Conservation (phyloP, 2,888 invertebrate species). For the Sycophila texana region DNA sequence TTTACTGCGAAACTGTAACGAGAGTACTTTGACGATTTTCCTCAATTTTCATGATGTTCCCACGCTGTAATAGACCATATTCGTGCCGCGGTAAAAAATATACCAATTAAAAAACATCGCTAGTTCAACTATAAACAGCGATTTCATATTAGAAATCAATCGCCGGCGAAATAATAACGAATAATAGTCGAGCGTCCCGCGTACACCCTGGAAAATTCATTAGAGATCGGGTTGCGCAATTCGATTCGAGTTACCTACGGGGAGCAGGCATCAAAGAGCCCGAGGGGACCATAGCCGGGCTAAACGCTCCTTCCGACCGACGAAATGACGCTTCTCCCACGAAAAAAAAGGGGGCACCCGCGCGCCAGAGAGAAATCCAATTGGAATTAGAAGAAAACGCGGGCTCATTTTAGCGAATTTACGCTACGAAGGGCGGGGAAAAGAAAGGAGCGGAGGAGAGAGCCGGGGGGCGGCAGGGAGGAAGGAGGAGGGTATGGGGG, state of each 20-base stretch:
- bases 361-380: constrained; percentile 38
- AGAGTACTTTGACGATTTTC: too few relatives aligned
- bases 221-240: constrained; percentile 30
- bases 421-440: constrained; percentile 19
- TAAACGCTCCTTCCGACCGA: not conserved
- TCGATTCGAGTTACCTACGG: constrained; percentile 3
- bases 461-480: constrained; percentile 7
- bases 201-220: constrained; percentile 21
- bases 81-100: not conserved
- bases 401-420: constrained; percentile 40
- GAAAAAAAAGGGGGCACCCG: not conserved
- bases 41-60: too few relatives aligned
- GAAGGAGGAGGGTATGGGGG: not conserved
- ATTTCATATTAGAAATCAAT: too few relatives aligned
- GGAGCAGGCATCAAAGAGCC: constrained; percentile 15
- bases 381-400: constrained; percentile 47
- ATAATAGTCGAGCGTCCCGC: too few relatives aligned
- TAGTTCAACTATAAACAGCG: too few relatives aligned
- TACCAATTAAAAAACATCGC: too few relatives aligned
- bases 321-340: not conserved
- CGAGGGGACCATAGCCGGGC: not conserved
- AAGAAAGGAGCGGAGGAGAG: constrained; percentile 5
- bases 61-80: not conserved
- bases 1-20: too few relatives aligned
- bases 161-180: too few relatives aligned